Evolutionary conservation across 2,113 vertebrate genomes (phyloP), one percentile per base, ranked within the genome.

Genomic region (Myxocyprinus asiaticus): DNA sequence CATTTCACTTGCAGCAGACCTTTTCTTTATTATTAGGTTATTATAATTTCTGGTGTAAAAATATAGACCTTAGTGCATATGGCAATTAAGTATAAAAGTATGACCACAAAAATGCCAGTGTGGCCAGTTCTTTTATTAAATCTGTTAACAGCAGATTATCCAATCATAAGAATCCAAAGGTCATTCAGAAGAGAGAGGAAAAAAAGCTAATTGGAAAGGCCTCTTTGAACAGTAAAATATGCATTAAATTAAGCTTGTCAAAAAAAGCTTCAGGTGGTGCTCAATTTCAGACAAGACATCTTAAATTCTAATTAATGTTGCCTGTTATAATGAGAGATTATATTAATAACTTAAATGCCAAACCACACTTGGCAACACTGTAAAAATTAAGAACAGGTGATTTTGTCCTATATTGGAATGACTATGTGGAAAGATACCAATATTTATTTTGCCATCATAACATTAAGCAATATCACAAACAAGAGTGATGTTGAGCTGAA

Each of bases 41-140:
- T 56, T 71, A 43, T 71, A 71, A 56, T 71, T 72, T 59, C n/a
- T 58, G 12, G 9, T 45, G n/a, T 11, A 45, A 44, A 72, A 44
- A 15, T 9, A 58, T 17, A n/a, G 3, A 15, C 12, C 17, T 69
- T 11, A 68, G 48, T 50, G 66, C 43, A 45, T 9, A 5, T 14
- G n/a, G n/a, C n/a, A n/a, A n/a, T n/a, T n/a, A n/a, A 69, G 67
- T 42, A 1, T 65, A 44, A 65, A 43, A 14, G 6, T 48, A 22
- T 33, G 48, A 53, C 17, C 47, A 15, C 9, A 8, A 4, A 56
- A 14, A 56, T 70, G 50, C 33, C 12, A 56, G 22, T 33, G 22
- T 3, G 22, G 22, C 22, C 22, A 33, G 22, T 33, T 33, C 22
- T 33, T 33, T 33, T 33, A 33, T 33, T 33, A 33, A 33, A 53